Conservation (phyloP, 2,888 invertebrate species). For the Melanotus villosus region DNA sequence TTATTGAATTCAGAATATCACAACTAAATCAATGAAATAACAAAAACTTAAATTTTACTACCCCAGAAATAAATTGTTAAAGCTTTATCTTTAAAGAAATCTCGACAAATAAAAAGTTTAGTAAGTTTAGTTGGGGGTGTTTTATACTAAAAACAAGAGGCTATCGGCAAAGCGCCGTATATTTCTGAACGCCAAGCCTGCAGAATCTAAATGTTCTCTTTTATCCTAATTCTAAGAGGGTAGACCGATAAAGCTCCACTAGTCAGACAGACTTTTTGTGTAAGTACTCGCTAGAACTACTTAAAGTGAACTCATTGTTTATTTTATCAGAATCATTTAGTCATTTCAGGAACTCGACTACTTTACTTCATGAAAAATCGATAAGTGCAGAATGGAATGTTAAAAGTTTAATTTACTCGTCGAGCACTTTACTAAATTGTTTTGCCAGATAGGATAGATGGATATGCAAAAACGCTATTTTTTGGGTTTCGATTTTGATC, state of each 20-base stretch:
- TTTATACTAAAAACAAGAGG: slow-evolving; percentile 13
- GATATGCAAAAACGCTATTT: no score
- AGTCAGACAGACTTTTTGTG: slow-evolving; percentile 26
- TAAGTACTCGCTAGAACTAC: slow-evolving; percentile 25
- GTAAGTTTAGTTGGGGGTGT: no score
- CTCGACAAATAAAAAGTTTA: no score
- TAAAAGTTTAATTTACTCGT: slow-evolving; percentile 7
- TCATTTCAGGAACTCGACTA: neutral
- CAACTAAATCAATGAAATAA: no score
- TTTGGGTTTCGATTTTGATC: no score
- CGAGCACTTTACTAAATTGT: slow-evolving; percentile 2
- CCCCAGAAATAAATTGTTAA: no score
- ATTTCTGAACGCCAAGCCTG: slow-evolving; percentile 31
- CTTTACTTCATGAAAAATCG: neutral
- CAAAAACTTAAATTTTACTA: no score
- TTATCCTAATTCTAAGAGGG: slow-evolving; percentile 42
- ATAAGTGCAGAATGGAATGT: neutral
- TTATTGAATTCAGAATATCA: no score
- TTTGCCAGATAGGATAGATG: neutral
- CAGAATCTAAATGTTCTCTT: slow-evolving; percentile 42
- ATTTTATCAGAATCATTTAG: slow-evolving; percentile 16
- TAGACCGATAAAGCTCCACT: slow-evolving; percentile 36
- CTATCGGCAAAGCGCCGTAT: slow-evolving; percentile 22
- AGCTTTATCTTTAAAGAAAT: no score
- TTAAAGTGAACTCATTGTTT: slow-evolving; percentile 29